A percentile compares a stretch with the other conserved stretches of the same genome.
phyloP scores from a whole-genome alignment of 2,888 invertebrate species.

The Trichopoda pennipes region DNA sequence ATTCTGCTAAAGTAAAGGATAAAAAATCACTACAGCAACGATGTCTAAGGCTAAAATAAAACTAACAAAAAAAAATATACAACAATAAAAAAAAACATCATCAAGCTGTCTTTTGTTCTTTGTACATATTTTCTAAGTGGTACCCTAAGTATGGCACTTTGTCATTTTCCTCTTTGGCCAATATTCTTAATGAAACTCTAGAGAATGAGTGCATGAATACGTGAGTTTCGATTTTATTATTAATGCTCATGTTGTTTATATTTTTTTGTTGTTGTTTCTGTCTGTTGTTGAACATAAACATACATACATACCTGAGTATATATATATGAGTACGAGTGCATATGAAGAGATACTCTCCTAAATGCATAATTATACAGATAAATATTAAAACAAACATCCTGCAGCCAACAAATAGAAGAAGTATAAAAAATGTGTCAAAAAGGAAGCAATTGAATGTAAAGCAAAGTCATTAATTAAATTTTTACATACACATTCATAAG shows the following conservation, averaged over 20 bases:
- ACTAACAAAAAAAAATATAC: slow-evolving; percentile 23
- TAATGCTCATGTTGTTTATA: slow-evolving; percentile 13
- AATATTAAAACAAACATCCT: slow-evolving; percentile 55
- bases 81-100: slow-evolving; percentile 27
- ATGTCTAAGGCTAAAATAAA: slow-evolving; percentile 23
- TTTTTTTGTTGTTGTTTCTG: slow-evolving; percentile 7
- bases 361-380: slow-evolving; percentile 55
- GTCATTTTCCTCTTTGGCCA: slow-evolving; percentile 64
- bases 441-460: slow-evolving; percentile 59
- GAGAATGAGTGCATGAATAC: slow-evolving; percentile 40
- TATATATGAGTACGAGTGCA: too few relatives aligned
- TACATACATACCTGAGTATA: too few relatives aligned
- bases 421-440: slow-evolving; percentile 57
- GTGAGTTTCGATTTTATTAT: slow-evolving; percentile 49
- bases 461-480: slow-evolving; percentile 53
- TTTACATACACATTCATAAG: background rate
- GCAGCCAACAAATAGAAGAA: slow-evolving; percentile 49
- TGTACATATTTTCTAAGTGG: slow-evolving; percentile 49
- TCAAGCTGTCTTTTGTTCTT: slow-evolving; percentile 50
- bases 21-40: slow-evolving; percentile 36
- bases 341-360: slow-evolving; percentile 20
- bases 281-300: background rate
- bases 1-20: slow-evolving; percentile 51
- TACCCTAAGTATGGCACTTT: slow-evolving; percentile 59
- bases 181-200: slow-evolving; percentile 60